Base-by-base conservation (phyloP, 2,888 invertebrate species). In the Machimus rusticus region DNA sequence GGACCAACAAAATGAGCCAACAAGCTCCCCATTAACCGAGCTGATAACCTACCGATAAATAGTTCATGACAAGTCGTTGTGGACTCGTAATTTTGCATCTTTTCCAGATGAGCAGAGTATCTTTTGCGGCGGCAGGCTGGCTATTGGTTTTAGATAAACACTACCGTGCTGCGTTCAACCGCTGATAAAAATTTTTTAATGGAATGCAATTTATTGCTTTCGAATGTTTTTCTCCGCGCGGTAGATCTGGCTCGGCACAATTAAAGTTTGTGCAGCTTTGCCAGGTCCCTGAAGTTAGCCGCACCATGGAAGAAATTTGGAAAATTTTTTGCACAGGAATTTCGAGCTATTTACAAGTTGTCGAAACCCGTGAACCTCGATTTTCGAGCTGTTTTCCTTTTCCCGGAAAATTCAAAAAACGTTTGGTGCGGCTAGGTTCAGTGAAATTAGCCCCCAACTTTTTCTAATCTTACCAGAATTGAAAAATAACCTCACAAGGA, bases 11-110 rank as follows among this genome's bases (percentile, higher is more conserved):
- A 82, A 81, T 81, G 81, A 81, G 34, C 82, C 57, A 82, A 82
- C 82, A 82, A 82, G 66, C 51, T 12, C 57, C 16, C 66, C 57
- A 82, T 82, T 82, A 82, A 39, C 57, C 37, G 82, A 55, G 66
- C 82, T 82, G 82, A 82, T 82, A 82, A 82, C 82, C 82, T 37
- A 31, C 57, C 82, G 66, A 82, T 82, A 66, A 82, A 82, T 37
- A 82, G 55, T 82, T 82, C 82, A 82, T 82, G 82, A 82, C 57
- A 82, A 82, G 46, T 82, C 82, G 82, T 82, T 82, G 34, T 79
- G 79, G 79, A 28, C 79, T 82, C 66, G 82, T 51, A 82, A 82
- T 82, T 82, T 82, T 82, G 82, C 82, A 82, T 82, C 82, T 82
- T 82, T 82, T 66, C 31, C 79, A 79, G 82, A 82, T 82, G 82